Evolutionary conservation across 2,888 invertebrate species (phyloP).

Genomic region (Leucophenga montana): DNA sequence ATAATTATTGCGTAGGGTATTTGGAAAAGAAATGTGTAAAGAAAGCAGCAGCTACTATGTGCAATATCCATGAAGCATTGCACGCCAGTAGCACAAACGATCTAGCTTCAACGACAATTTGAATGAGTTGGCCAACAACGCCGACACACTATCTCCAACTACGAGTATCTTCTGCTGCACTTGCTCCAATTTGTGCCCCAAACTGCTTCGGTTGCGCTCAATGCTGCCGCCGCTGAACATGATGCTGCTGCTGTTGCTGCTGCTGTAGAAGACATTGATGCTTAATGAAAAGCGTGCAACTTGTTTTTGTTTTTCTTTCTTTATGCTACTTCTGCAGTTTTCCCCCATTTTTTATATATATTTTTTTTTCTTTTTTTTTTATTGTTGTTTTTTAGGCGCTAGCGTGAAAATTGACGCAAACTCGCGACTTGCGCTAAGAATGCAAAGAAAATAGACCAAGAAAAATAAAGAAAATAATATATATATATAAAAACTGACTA

Average conservation of each 20-base stretch:
- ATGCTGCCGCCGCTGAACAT: constrained; percentile 8
- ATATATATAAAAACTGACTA: neutral
- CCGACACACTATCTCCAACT: neutral
- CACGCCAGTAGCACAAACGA: constrained; percentile 18
- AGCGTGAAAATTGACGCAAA: constrained; percentile 13
- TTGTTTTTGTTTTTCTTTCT: constrained; percentile 6
- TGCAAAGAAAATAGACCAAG: constrained; percentile 1
- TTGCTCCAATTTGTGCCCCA: constrained; percentile 35
- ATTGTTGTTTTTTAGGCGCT: too few relatives aligned
- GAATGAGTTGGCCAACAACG: constrained; percentile 31
- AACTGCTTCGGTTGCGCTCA: constrained; percentile 17
- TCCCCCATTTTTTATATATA: too few relatives aligned
- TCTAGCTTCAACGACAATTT: too few relatives aligned
- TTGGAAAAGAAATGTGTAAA: neutral
- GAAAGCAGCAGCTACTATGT: constrained; percentile 37
- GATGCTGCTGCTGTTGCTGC: too few relatives aligned
- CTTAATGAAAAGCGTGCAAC: constrained; percentile 4
- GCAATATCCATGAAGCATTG: constrained; percentile 61
- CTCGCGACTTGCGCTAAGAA: neutral
- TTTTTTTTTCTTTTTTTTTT: too few relatives aligned
- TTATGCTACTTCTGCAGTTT: neutral
- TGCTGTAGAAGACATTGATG: neutral
- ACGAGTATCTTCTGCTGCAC: constrained; percentile 13
- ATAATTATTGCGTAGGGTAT: neutral
- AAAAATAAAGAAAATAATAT: constrained; percentile 5